A percentile compares a stretch with the other conserved stretches of the same genome.
Evolutionary conservation across 2,113 vertebrate species (phyloP).

Genomic region (Poecilia latipinna): DNA sequence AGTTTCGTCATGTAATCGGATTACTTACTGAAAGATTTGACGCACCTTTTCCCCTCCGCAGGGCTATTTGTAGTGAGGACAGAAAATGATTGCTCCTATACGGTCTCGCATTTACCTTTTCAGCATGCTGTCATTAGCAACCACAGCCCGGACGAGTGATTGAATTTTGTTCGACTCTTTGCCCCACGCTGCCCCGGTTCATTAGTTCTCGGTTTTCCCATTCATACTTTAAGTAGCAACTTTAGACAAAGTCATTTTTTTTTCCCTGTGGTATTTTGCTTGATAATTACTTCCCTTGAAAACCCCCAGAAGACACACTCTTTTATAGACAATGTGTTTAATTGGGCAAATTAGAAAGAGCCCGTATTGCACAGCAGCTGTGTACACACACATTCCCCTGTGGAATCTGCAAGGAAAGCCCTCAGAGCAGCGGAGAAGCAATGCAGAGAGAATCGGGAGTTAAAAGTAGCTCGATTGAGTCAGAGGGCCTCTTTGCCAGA

Average conservation of each 20-base stretch:
- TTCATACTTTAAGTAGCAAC: slow-evolving; percentile 56
- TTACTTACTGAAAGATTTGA: slow-evolving; percentile 58
- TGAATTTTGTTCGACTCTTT: slow-evolving; percentile 45
- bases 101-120: slow-evolving; percentile 26
- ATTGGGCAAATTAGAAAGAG: slow-evolving; percentile 80
- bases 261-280: slow-evolving; percentile 66
- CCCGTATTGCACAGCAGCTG: slow-evolving; percentile 78
- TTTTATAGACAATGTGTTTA: slow-evolving; percentile 82
- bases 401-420: slow-evolving; percentile 73
- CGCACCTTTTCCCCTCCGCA: slow-evolving; percentile 17
- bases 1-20: slow-evolving; percentile 55
- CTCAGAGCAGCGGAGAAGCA: slow-evolving; percentile 64
- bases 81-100: slow-evolving; percentile 25
- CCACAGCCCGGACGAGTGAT: slow-evolving; percentile 24
- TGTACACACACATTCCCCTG: slow-evolving; percentile 75
- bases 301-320: slow-evolving; percentile 73
- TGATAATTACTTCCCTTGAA: slow-evolving; percentile 80
- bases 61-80: slow-evolving; percentile 24
- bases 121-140: slow-evolving; percentile 37
- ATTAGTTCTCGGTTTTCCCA: slow-evolving; percentile 37
- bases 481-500: slow-evolving; percentile 57
- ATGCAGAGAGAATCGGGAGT: slow-evolving; percentile 54
- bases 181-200: slow-evolving; percentile 25
- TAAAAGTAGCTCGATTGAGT: slow-evolving; percentile 52
- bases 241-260: slow-evolving; percentile 60